These are phyloP conservation scores for Sminthurides aquaticus DNA, from an alignment of 2,888 invertebrate species.

Conservation along the genomic window DNA sequence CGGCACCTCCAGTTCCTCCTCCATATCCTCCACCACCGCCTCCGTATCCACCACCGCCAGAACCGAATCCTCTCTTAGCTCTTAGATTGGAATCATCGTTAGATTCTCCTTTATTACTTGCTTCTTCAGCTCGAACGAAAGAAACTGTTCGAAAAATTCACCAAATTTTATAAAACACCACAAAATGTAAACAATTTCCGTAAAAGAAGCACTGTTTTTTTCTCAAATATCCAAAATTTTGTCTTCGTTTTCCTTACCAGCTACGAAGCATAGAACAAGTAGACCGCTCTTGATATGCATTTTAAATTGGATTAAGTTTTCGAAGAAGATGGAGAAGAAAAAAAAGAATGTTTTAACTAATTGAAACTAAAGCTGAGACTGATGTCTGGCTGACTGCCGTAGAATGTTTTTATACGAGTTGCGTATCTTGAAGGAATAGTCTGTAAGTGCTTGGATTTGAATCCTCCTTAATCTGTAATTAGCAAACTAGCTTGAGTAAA, in stretches of 20 bases:
- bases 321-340: not conserved
- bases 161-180: too few relatives aligned
- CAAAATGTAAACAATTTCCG: not conserved
- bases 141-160: conserved; percentile 9
- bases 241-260: too few relatives aligned
- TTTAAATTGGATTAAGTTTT: not conserved
- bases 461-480: too few relatives aligned
- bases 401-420: not conserved
- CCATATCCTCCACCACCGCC: conserved; percentile 19
- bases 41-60: conserved; percentile 11
- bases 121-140: conserved; percentile 14
- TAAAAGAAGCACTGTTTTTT: not conserved
- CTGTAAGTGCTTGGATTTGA: too few relatives aligned
- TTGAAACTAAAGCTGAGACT: not conserved
- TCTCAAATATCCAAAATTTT: not conserved
- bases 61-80: conserved; percentile 16
- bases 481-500: too few relatives aligned
- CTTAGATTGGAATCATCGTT: conserved; percentile 2
- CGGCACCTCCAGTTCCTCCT: conserved; percentile 36
- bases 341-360: too few relatives aligned
- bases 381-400: not conserved
- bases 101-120: not conserved
- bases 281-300: not conserved
- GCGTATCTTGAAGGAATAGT: too few relatives aligned
- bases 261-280: not conserved